Evolutionary conservation across 2,888 invertebrate species (phyloP), one percentile per base, ranked within the genome.

Genomic region (Apamea anceps): DNA sequence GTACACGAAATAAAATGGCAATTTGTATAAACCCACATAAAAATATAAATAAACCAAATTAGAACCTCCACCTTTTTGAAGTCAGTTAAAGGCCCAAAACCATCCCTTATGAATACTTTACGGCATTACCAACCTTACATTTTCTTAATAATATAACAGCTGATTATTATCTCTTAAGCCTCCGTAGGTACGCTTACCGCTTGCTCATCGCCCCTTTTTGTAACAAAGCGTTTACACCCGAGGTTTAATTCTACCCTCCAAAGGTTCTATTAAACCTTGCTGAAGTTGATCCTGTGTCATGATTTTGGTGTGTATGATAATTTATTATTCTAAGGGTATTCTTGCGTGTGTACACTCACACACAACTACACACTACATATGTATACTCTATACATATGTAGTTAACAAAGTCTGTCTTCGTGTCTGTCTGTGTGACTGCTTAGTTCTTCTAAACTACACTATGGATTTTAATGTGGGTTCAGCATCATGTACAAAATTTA

Each of bases 121-220:
- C 21, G 13, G 5, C 42, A 74, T 25, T 57, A 13, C 48, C 6
- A 28, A 21, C 45, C 51, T 67, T 51, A 78, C 51, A 72, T 72
- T 72, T 68, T 72, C 18, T 62, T 76, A 60, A 48, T 76, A 54
- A 72, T 60, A 57, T 75, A 81, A 62, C 37, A 76, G 7, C 62
- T 76, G 76, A 81, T 82, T 54, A 82, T 62, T 72, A 76, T 82
- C 57, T 32, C 32, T 62, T 45, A 72, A 77, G 51, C 70, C 57
- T 60, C 12, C 7, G 25, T 65, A 37, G 37, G 67, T 63, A 72
- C 63, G 42, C 42, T 68, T 60, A 77, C 72, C 42, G 72, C 72
- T 57, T 25, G 57, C 48, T 77, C 77, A 82, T 77, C 51, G 32
- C 63, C 57, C 83, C 72, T 77, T 73, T 73, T 82, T 73, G 63